These are phyloP conservation scores for Dasyornis broadbenti DNA, from an alignment of 2,113 vertebrate genomes.

Conservation along the genomic window DNA sequence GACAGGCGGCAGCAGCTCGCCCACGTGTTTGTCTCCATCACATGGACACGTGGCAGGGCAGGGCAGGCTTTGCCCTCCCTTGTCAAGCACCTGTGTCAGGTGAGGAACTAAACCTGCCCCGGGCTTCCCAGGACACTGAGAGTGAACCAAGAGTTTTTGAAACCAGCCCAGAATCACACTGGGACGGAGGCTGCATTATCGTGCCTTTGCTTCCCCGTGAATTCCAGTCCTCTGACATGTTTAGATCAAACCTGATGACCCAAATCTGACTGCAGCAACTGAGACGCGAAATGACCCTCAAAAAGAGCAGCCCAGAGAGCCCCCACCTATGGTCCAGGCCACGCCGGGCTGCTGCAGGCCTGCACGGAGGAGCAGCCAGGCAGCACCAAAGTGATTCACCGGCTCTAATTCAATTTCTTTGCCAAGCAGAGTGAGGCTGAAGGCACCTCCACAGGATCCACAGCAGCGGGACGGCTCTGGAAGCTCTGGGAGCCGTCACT, in stretches of 20 bases:
- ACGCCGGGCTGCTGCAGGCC: rapidly evolving
- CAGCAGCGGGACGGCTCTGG: rapidly evolving
- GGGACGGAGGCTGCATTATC: background rate
- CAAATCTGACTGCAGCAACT: background rate
- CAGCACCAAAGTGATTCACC: background rate
- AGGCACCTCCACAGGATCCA: background rate
- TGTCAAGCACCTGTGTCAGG: background rate
- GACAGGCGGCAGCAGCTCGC: background rate
- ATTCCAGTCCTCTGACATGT: background rate
- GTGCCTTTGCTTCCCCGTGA: background rate
- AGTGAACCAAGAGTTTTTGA: background rate
- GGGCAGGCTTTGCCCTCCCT: background rate
- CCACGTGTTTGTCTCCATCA: background rate
- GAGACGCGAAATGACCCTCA: background rate
- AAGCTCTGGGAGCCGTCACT: background rate
- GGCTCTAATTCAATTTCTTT: background rate
- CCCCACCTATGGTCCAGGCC: rapidly evolving
- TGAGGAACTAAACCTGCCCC: background rate
- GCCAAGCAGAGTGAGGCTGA: rapidly evolving
- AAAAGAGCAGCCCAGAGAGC: background rate
- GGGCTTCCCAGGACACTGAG: rapidly evolving
- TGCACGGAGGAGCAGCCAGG: background rate
- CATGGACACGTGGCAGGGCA: background rate
- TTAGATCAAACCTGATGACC: conserved; percentile 22
- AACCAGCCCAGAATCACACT: background rate